A percentile compares a stretch with the other conserved stretches of the same genome.
Evolutionary conservation across 2,113 vertebrate species (phyloP).

Genomic region (Brachyistius frenatus): DNA sequence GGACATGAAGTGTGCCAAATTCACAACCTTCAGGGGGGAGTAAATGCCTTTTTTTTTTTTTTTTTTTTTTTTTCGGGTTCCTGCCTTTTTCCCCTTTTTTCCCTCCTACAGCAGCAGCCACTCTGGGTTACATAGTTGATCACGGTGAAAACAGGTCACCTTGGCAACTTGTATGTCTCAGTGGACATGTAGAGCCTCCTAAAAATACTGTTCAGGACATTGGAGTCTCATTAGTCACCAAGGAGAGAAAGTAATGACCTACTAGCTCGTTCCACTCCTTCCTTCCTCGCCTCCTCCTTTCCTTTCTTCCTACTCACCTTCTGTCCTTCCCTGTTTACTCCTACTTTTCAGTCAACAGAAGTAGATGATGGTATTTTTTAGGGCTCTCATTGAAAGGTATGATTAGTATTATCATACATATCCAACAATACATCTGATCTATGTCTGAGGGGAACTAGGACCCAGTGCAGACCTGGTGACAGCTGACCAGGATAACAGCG

Average conservation of each 20-base stretch:
- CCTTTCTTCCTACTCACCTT: not conserved
- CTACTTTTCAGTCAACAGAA: conserved; percentile 8
- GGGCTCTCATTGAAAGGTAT: not conserved
- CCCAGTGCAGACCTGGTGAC: not conserved
- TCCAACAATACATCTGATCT: not conserved
- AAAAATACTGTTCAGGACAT: conserved; percentile 82
- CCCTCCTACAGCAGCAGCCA: conserved; percentile 48
- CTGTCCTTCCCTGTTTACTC: not conserved
- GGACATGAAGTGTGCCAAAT: conserved; percentile 80
- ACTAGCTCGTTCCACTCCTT: conserved; percentile 51
- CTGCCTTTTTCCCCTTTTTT: conserved; percentile 37
- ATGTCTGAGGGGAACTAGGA: not conserved
- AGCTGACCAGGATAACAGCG: not conserved
- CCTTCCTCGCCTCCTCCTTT: conserved; percentile 5
- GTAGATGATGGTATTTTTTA: not conserved
- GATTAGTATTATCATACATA: conserved; percentile 12
- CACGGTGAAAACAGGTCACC: conserved; percentile 81
- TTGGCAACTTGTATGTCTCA: conserved; percentile 70
- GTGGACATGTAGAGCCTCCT: conserved; percentile 77
- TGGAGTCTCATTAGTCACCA: conserved; percentile 78
- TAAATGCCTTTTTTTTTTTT: conserved; percentile 26
- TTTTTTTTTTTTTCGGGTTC: not conserved
- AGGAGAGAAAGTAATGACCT: conserved; percentile 70
- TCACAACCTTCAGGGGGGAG: conserved; percentile 50
- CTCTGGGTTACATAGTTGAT: conserved; percentile 72